A percentile compares a stretch with the other conserved stretches of the same genome.
phyloP scores from a whole-genome alignment of 2,888 invertebrate species.

The Oasisia sp. region DNA sequence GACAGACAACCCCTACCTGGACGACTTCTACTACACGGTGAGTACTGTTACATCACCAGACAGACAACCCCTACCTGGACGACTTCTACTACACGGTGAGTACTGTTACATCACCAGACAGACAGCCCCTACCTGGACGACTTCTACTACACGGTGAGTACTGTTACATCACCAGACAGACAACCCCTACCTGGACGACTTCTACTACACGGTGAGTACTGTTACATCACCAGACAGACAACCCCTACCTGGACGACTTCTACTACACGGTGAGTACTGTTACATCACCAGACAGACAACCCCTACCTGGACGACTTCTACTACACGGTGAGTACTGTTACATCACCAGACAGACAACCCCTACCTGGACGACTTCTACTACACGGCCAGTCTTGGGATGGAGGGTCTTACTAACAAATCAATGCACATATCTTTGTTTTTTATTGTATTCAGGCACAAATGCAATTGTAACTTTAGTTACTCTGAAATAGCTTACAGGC shows the following conservation, averaged over 20 bases:
- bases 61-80: conserved; percentile 94
- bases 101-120: conserved; percentile 80
- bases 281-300: conserved; percentile 74
- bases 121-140: conserved; percentile 97
- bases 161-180: conserved; percentile 87
- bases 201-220: conserved; percentile 86
- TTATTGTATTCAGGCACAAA: too few species aligned
- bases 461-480: neutral
- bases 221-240: conserved; percentile 91
- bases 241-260: conserved; percentile 96
- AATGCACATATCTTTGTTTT: too few species aligned
- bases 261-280: conserved; percentile 84
- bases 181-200: conserved; percentile 96
- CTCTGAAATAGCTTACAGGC: conserved; percentile 74
- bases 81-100: conserved; percentile 95
- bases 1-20: conserved; percentile 93
- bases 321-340: conserved; percentile 78
- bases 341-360: conserved; percentile 79
- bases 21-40: conserved; percentile 96
- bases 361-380: conserved; percentile 96
- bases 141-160: conserved; percentile 89
- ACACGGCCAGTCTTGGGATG: conserved; percentile 85
- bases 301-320: conserved; percentile 98
- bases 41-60: conserved; percentile 79
- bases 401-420: too few species aligned